Base-by-base conservation (phyloP, 1,140 invertebrate species). In the Rhynchophorus ferrugineus region DNA sequence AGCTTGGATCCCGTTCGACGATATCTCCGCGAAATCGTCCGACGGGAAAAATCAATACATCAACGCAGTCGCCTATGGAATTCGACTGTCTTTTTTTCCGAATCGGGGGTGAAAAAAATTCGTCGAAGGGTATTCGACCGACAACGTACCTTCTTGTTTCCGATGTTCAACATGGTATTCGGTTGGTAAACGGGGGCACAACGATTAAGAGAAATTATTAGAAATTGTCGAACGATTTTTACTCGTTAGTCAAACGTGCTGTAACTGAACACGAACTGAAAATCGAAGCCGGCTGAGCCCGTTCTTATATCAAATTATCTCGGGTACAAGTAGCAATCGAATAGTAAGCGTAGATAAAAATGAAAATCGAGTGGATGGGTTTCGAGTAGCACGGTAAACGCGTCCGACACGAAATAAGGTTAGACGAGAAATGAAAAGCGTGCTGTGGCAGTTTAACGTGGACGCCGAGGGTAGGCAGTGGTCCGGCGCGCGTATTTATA, bases 101-200 rank as follows among this genome's bases (percentile, higher is more conserved):
- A n/a, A n/a, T n/a, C n/a, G n/a, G n/a, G n/a, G n/a, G n/a, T n/a
- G n/a, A n/a, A n/a, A n/a, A n/a, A n/a, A n/a, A n/a, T n/a, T n/a
- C n/a, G n/a, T n/a, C n/a, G n/a, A n/a, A n/a, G n/a, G n/a, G n/a
- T n/a, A n/a, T n/a, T n/a, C n/a, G n/a, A n/a, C n/a, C n/a, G 38
- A 6, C 1, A 13, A 48, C 37, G 21, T 48, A 58, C 56, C 56
- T 54, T 58, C 34, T 54, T 58, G 16, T 49, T 49, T 42, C 41
- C 44, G 38, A 33, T 49, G 17, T 58, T 50, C 51, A 58, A 44
- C 39, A 44, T 55, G 38, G 11, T 6, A 3, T 16, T 16, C 14
- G 3, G 17, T n/a, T 13, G 5, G 13, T 37, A 13, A 16, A 16
- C 9, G 7, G n/a, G n/a, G 17, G 11, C 17, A 13, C 3, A 37